Percentiles rank a stretch among this genome's conserved stretches.
phyloP scores from a whole-genome alignment of 2,797 vertebrate species.

The Lutjanus campechanus region DNA sequence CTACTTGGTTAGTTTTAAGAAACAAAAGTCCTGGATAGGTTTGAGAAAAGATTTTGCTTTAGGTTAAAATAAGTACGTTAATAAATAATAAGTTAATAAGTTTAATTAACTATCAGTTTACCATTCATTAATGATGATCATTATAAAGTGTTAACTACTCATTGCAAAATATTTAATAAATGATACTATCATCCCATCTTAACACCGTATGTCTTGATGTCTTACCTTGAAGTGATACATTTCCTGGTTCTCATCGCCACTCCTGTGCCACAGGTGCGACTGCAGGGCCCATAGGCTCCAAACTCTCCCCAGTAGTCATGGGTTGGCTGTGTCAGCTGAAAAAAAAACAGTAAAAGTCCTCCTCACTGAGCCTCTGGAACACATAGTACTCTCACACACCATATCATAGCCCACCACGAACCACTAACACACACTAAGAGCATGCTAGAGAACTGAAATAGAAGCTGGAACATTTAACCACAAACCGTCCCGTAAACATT shows the following conservation, averaged over 20 bases:
- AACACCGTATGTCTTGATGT: neutral
- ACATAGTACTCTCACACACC: conserved; percentile 35
- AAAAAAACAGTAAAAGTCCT: conserved; percentile 27
- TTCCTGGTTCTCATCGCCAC: conserved; percentile 87
- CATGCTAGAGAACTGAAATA: conserved; percentile 51
- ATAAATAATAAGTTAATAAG: too few species aligned
- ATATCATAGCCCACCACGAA: conserved; percentile 30
- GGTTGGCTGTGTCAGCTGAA: conserved; percentile 65
- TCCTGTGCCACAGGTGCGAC: conserved; percentile 92
- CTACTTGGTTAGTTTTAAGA: too few species aligned
- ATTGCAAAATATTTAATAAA: neutral
- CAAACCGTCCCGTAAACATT: conserved; percentile 42
- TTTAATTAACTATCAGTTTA: too few species aligned
- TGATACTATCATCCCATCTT: neutral
- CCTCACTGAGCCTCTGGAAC: conserved; percentile 20
- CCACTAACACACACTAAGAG: conserved; percentile 50
- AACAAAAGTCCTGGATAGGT: too few species aligned
- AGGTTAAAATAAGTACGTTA: too few species aligned
- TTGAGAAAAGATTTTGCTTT: too few species aligned
- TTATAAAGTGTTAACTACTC: too few species aligned
- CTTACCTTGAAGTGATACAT: conserved; percentile 91
- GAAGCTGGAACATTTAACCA: conserved; percentile 51
- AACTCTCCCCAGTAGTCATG: conserved; percentile 90
- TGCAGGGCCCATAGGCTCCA: conserved; percentile 90
- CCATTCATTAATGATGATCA: too few species aligned